Conservation (phyloP, 2,113 vertebrate genomes). For the Microtus pennsylvanicus region DNA sequence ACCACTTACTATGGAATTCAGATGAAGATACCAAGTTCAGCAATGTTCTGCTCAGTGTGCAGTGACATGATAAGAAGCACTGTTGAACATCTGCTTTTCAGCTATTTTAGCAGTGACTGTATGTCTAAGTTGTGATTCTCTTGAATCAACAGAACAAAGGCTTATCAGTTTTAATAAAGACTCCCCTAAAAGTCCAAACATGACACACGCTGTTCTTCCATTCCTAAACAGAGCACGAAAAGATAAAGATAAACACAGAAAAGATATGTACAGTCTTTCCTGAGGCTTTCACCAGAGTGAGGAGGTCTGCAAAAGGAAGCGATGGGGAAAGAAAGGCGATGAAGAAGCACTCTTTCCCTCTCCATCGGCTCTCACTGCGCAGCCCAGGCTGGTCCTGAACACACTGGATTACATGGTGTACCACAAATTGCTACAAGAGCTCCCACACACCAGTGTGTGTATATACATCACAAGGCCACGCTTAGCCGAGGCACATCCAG, state of each 20-base stretch:
- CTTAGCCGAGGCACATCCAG: slow-evolving; percentile 88
- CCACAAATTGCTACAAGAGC: slow-evolving; percentile 17
- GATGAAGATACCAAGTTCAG: background rate
- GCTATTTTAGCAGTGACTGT: background rate
- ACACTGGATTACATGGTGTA: background rate
- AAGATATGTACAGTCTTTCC: background rate
- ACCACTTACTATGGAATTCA: background rate
- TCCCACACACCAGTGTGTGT: background rate
- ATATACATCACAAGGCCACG: slow-evolving; percentile 86
- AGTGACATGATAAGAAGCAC: background rate
- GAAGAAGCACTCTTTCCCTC: background rate
- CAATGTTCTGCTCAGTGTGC: slow-evolving; percentile 54
- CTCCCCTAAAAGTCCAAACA: background rate
- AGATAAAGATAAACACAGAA: slow-evolving; percentile 55
- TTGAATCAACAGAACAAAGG: slow-evolving; percentile 43
- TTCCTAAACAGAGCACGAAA: slow-evolving; percentile 19
- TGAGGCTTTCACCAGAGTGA: background rate
- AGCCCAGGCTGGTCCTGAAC: background rate
- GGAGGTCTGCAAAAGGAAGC: slow-evolving; percentile 6
- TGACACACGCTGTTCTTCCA: background rate
- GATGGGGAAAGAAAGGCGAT: slow-evolving; percentile 19
- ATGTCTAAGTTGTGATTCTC: slow-evolving; percentile 35
- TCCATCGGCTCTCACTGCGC: no score
- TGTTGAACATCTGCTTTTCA: slow-evolving; percentile 28
- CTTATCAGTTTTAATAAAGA: background rate